Conservation (phyloP, 2,113 vertebrate species). For the Nibea coibor region DNA sequence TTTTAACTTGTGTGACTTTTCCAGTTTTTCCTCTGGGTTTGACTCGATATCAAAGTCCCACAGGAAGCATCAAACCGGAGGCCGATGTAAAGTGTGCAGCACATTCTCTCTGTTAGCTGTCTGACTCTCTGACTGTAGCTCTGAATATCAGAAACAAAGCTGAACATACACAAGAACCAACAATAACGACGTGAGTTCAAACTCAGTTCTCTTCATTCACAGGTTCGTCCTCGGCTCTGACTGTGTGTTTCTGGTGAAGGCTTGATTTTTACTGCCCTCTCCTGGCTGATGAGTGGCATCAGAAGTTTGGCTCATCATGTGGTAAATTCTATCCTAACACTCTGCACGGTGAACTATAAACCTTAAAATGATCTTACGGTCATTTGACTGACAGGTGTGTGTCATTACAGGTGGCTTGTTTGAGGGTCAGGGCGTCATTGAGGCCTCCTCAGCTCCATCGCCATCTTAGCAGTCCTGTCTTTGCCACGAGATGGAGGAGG, state of each 20-base stretch:
- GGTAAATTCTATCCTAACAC: neutral
- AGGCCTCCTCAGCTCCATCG: too few relatives aligned
- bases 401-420: too few relatives aligned
- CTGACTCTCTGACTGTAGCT: neutral
- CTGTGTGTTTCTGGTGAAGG: slow-evolving; percentile 6
- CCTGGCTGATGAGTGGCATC: slow-evolving; percentile 18
- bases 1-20: neutral
- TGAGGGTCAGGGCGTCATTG: too few relatives aligned
- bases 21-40: slow-evolving; percentile 2
- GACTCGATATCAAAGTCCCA: neutral
- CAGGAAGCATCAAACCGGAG: neutral
- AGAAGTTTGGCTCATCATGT: neutral
- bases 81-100: neutral
- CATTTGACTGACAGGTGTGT: too few relatives aligned
- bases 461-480: too few relatives aligned
- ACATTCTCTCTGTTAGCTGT: neutral
- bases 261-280: slow-evolving; percentile 64
- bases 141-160: too few relatives aligned
- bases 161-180: too few relatives aligned
- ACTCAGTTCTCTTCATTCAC: neutral
- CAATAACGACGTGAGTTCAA: too few relatives aligned
- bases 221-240: neutral
- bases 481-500: too few relatives aligned
- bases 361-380: too few relatives aligned
- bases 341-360: neutral